Conservation (phyloP, 2,888 invertebrate species). For the Blomia tropicalis region DNA sequence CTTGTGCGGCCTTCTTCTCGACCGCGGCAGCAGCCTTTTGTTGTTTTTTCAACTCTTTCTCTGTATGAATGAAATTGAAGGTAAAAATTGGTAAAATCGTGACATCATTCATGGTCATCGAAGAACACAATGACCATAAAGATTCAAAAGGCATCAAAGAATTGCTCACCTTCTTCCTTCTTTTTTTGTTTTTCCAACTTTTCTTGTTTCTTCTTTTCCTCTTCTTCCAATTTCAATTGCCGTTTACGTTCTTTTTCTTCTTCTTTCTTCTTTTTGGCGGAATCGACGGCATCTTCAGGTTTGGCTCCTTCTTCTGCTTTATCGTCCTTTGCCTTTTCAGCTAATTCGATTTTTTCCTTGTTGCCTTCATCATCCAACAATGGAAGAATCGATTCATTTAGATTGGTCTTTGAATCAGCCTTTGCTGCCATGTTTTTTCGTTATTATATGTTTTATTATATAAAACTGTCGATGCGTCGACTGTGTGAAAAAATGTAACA, state of each 20-base stretch:
- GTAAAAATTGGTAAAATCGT: background rate
- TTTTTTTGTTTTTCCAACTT: background rate
- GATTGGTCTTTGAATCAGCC: slow-evolving; percentile 32
- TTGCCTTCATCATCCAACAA: slow-evolving; percentile 30
- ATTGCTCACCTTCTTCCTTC: slow-evolving; percentile 1
- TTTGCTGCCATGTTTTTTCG: slow-evolving; percentile 22
- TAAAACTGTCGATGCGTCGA: too few relatives aligned
- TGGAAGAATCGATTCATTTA: slow-evolving; percentile 32
- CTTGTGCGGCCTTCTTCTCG: background rate
- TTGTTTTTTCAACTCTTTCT: slow-evolving; percentile 26
- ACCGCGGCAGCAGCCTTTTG: slow-evolving; percentile 27
- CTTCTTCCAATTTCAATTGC: slow-evolving; percentile 13
- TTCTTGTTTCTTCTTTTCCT: background rate
- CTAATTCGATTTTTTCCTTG: slow-evolving; percentile 32
- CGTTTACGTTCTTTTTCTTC: slow-evolving; percentile 20
- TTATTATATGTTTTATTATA: too few relatives aligned
- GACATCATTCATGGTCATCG: too few relatives aligned
- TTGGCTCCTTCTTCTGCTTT: slow-evolving; percentile 25
- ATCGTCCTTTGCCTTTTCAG: slow-evolving; percentile 26
- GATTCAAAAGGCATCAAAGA: background rate
- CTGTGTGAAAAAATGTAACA: background rate
- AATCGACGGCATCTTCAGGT: slow-evolving; percentile 18
- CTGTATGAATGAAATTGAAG: slow-evolving; percentile 8
- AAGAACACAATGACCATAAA: background rate
- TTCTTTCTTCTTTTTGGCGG: slow-evolving; percentile 23